A percentile compares a stretch with the other conserved stretches of the same genome.
These are phyloP conservation scores for Hippocampus zosterae DNA, from an alignment of 2,113 vertebrate genomes.

Conservation along the genomic window DNA sequence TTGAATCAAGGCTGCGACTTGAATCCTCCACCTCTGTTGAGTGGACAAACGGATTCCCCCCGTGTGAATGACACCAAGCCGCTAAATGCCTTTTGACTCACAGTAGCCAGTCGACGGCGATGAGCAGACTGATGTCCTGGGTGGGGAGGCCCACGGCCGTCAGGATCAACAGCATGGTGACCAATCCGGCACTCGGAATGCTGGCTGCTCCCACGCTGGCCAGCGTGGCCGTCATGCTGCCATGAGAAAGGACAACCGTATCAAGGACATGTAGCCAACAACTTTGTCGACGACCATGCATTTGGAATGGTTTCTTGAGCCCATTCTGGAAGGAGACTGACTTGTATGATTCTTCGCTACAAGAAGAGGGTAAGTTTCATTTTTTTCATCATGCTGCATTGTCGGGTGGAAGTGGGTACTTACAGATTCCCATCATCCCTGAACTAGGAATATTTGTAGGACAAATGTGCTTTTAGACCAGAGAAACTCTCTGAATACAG, in stretches of 20 bases:
- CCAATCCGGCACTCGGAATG: slow-evolving; percentile 82
- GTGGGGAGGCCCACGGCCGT: slow-evolving; percentile 81
- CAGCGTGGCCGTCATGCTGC: slow-evolving; percentile 79
- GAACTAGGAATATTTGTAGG: too few species aligned
- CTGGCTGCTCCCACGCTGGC: slow-evolving; percentile 82
- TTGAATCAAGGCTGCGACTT: background rate
- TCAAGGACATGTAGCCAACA: background rate
- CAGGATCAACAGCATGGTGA: slow-evolving; percentile 82
- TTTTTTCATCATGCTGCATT: too few species aligned
- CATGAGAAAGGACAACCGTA: background rate
- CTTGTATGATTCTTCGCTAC: too few species aligned
- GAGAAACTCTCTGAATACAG: too few species aligned
- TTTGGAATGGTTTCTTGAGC: too few species aligned
- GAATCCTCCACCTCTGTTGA: background rate
- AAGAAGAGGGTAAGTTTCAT: too few species aligned
- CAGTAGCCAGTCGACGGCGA: slow-evolving; percentile 84
- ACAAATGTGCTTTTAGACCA: too few species aligned
- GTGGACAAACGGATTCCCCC: slow-evolving; percentile 27
- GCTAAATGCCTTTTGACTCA: slow-evolving; percentile 60
- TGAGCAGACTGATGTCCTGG: slow-evolving; percentile 81
- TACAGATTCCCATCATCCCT: too few species aligned
- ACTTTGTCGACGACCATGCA: too few species aligned
- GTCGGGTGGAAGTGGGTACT: too few species aligned
- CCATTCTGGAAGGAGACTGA: too few species aligned
- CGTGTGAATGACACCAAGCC: too few species aligned